Base-by-base conservation (phyloP, 1,140 invertebrate species). In the Adelges cooleyi region DNA sequence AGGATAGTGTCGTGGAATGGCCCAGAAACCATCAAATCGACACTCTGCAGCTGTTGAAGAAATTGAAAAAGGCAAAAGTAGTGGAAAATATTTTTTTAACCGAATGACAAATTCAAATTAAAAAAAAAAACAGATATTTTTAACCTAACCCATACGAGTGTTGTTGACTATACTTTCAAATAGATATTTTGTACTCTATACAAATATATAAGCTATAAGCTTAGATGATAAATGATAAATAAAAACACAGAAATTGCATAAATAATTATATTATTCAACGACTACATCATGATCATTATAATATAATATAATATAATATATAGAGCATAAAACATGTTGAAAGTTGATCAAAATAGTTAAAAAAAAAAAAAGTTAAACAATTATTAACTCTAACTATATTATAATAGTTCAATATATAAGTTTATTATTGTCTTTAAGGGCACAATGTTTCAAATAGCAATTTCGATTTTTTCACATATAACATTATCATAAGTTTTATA, bases 341-440 rank as follows among this genome's bases (percentile, higher is more conserved):
- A 62, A 48, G 44, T 48, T 48, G 42, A 62, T 62, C 25, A 15
- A 62, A 6, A 62, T 62, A 46, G 46, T 62, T 46, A 46, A 46
- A 33, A 62, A 40, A 59, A 62, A 62, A 27, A 62, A 9, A 62
- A 15, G 46, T 62, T 22, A 62, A 62, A 62, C 38, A 62, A 62
- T 13, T 46, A 27, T 33, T 33, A 6, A 33, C 5, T 62, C 56
- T 62, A 62, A 62, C 10, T 62, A 62, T 62, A 29, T 44, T 62
- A 46, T 33, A 33, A 33, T 33, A 33, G 11, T 33, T 6, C 11
- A 33, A 29, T 62, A n/a, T 48, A 62, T 62, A 48, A 48, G 42
- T 48, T n/a, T 62, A 62, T 62, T 62, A 62, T 62, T 62, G 56
- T 62, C 56, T 62, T 62, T 62, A 62, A 62, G 56, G 56, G 56